These are phyloP conservation scores for Ethmia dodecea DNA, from an alignment of 2,888 invertebrate species.

Conservation along the genomic window DNA sequence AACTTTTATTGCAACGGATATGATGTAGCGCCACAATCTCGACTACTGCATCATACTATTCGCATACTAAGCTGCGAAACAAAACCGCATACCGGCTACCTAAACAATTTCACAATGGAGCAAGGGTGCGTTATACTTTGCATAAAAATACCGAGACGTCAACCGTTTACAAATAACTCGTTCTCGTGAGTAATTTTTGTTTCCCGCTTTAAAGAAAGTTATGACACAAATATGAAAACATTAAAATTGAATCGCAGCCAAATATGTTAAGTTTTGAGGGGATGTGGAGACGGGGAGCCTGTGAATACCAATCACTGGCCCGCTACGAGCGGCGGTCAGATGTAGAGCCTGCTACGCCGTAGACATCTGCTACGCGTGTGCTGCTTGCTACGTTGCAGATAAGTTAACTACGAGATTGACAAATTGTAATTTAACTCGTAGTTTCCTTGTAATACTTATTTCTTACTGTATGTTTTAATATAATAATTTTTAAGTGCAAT, in stretches of 20 bases:
- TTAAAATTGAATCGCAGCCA: conserved; percentile 71
- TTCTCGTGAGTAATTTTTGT: conserved; percentile 62
- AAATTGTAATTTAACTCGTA: too few relatives aligned
- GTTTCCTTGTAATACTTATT: too few relatives aligned
- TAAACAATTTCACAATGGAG: conserved; percentile 67
- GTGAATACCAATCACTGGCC: conserved; percentile 55
- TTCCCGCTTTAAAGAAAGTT: conserved; percentile 62
- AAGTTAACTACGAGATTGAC: too few relatives aligned
- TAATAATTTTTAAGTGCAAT: too few relatives aligned
- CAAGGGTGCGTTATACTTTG: conserved; percentile 54
- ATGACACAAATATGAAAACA: conserved; percentile 70
- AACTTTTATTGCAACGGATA: conserved; percentile 68
- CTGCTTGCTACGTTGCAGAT: conserved; percentile 20
- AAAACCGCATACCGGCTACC: conserved; percentile 52
- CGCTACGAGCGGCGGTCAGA: conserved; percentile 20
- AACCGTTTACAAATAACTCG: conserved; percentile 71
- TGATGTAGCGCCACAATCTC: conserved; percentile 55
- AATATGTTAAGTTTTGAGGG: conserved; percentile 64
- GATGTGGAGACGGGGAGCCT: conserved; percentile 45
- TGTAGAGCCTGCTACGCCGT: conserved; percentile 36
- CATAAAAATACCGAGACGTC: conserved; percentile 70
- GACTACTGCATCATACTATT: conserved; percentile 31
- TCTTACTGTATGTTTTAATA: too few relatives aligned
- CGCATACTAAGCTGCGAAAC: conserved; percentile 48
- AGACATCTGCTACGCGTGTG: conserved; percentile 11